A percentile compares a stretch with the other conserved stretches of the same genome.
Evolutionary conservation across 2,888 invertebrate genomes (phyloP).

Genomic region (Hipparchia sbordonii): DNA sequence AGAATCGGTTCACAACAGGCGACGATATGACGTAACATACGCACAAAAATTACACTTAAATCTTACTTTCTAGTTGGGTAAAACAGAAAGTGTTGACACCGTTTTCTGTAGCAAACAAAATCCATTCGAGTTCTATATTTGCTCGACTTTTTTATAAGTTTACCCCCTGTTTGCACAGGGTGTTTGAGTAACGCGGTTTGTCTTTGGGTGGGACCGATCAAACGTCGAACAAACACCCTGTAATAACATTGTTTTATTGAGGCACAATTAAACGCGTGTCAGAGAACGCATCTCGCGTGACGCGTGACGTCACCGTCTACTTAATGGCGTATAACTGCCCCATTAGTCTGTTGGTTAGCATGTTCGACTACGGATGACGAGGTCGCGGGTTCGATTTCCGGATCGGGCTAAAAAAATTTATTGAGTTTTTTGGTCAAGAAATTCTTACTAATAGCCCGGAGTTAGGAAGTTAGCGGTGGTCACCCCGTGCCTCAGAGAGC

Average conservation of each 20-base stretch:
- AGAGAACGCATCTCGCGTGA: conserved; percentile 41
- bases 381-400: too few relatives aligned
- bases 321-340: conserved; percentile 19
- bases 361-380: too few relatives aligned
- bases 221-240: conserved; percentile 54
- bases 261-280: conserved; percentile 50
- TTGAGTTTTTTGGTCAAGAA: too few relatives aligned
- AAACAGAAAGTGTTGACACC: not conserved
- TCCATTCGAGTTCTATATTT: conserved; percentile 28
- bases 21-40: too few relatives aligned
- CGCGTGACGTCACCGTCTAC: conserved; percentile 34
- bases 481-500: too few relatives aligned
- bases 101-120: not conserved
- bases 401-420: too few relatives aligned
- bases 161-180: conserved; percentile 58
- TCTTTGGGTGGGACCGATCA: conserved; percentile 62
- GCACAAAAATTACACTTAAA: too few relatives aligned
- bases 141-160: conserved; percentile 43
- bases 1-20: too few relatives aligned
- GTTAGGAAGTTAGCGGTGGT: too few relatives aligned
- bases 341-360: too few relatives aligned
- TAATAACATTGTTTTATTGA: conserved; percentile 53
- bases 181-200: conserved; percentile 51
- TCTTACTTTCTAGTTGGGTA: too few relatives aligned
- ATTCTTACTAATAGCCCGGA: too few relatives aligned